Base-by-base conservation (phyloP, 2,797 vertebrate species). In the Myotis planiceps region DNA sequence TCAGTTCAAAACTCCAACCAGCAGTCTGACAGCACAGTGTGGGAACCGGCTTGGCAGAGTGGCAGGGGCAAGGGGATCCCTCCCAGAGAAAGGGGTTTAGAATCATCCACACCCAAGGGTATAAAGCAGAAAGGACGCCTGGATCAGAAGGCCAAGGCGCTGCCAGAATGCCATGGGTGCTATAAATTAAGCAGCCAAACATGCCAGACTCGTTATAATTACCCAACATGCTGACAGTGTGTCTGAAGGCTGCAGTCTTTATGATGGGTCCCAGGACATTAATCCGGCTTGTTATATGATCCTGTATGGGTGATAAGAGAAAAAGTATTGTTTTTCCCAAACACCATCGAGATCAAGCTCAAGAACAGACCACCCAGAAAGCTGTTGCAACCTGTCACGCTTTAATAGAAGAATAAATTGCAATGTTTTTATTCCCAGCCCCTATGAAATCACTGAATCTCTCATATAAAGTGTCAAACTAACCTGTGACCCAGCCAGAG, bases 281-380 rank as follows among this genome's bases (percentile, higher is more conserved):
- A 71, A 78, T 74, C 87, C 32, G 69, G 72, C 81, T 91, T 29
- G 18, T 63, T 72, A 45, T 0, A 12, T 4, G 89, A 95, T 94
- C 92, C 29, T 29, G n/a, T 32, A 23, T 5, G 0, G 12, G 55
- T 37, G 92, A 97, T 91, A 96, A 96, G 86, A 3, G 23, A 82
- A 82, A 63, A 85, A 63, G 39, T 21, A 39, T 29, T 81, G 51
- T 76, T 90, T 74, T 90, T 47, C 86, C 63, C 90, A 93, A 81
- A 76, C 63, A 51, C n/a, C 18, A 45, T 83, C 74, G 42, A 92
- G 92, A 83, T 87, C 39, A 37, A 87, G 53, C 37, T 89, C 65
- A 39, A 49, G 12, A 39, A 32, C 74, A 78, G 92, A 85, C 85
- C 93, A 95, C 92, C 95, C 89, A 94, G 97, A 87, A 88, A 74